Evolutionary conservation across 2,888 invertebrate genomes (phyloP).

Genomic region (Cyclophora albipunctata): DNA sequence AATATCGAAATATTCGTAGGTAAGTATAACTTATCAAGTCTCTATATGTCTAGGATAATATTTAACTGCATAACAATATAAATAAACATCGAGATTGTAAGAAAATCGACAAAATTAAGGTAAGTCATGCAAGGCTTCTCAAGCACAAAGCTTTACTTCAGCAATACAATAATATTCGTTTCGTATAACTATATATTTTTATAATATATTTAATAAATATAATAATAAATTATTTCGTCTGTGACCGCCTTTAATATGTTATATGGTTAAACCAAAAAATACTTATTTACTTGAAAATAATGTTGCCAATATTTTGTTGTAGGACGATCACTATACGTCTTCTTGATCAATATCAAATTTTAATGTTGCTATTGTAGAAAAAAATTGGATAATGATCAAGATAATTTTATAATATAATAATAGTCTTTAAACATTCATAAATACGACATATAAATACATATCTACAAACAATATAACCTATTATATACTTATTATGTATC

Average conservation of each 20-base stretch:
- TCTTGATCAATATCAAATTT: conserved; percentile 4
- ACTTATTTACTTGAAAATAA: too few species aligned
- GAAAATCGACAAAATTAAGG: conserved; percentile 26
- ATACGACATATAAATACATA: conserved; percentile 28
- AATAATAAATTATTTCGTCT: conserved; percentile 8
- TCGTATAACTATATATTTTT: background rate
- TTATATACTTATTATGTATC: conserved; percentile 6
- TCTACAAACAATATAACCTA: conserved; percentile 24
- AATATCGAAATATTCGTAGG: too few species aligned
- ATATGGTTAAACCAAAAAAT: background rate
- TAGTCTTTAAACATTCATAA: conserved; percentile 8
- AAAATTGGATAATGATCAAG: conserved; percentile 2
- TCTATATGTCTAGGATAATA: too few species aligned
- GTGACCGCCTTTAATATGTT: conserved; percentile 13
- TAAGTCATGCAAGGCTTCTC: conserved; percentile 57
- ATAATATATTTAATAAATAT: conserved; percentile 2
- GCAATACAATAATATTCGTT: conserved; percentile 4
- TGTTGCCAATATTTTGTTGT: background rate
- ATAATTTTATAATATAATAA: too few species aligned
- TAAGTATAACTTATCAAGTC: too few species aligned
- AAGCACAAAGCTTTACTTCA: conserved; percentile 51
- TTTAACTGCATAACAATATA: conserved; percentile 6
- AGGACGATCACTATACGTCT: background rate
- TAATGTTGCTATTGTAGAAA: background rate
- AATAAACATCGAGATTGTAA: conserved; percentile 30